Conservation (phyloP, 2,113 vertebrate genomes). For the Petromus typicus region DNA sequence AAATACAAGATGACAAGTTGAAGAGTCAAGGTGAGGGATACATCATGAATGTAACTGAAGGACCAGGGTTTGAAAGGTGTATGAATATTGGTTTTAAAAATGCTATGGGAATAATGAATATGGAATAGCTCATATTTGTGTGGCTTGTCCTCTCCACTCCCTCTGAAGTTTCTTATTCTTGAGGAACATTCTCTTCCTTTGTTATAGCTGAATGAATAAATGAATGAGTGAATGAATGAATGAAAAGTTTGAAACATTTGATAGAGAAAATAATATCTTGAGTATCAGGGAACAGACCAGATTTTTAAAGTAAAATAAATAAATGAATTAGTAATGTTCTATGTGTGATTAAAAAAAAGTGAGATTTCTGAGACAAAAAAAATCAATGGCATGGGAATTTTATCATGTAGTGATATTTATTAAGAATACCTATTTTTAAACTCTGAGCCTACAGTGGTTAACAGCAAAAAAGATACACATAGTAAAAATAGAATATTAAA, state of each 20-base stretch:
- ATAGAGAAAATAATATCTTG: not conserved
- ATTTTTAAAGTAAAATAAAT: not conserved
- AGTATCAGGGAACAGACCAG: not conserved
- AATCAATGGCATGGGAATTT: not conserved
- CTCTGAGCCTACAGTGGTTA: not conserved
- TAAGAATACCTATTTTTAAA: not conserved
- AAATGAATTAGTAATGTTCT: not conserved
- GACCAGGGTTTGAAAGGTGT: not conserved
- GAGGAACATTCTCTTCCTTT: fast-evolving
- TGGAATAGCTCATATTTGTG: not conserved
- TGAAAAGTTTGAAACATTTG: not conserved
- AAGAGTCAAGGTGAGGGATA: not conserved
- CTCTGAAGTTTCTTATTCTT: not conserved
- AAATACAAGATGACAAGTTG: not conserved
- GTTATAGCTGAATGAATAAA: not conserved
- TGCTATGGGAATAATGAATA: not conserved
- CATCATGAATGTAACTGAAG: not conserved
- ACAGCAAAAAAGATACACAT: not conserved
- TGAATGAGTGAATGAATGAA: not conserved
- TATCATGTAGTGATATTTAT: not conserved
- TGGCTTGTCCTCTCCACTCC: not conserved
- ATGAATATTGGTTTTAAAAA: not conserved
- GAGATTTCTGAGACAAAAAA: not conserved
- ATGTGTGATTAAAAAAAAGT: not conserved
- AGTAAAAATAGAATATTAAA: not conserved